A percentile compares a stretch with the other conserved stretches of the same genome.
phyloP scores from a whole-genome alignment of 2,113 vertebrate genomes.

The Pitta sordida region DNA sequence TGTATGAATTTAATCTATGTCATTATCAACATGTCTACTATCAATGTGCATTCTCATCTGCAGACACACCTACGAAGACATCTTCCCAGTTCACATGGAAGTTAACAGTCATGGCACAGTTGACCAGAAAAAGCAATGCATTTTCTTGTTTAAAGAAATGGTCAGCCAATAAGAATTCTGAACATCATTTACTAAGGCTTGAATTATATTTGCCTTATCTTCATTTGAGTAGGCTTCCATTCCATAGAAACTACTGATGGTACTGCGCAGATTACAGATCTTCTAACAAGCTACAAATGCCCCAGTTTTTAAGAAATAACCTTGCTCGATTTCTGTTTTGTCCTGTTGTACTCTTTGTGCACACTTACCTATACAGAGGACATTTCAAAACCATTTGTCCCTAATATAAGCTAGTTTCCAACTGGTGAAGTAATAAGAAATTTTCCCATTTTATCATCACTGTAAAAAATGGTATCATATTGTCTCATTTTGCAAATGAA shows the following conservation, averaged over 20 bases:
- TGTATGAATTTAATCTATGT: not conserved
- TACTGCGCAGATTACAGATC: not conserved
- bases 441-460: conserved; percentile 36
- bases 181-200: not conserved
- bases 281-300: not conserved
- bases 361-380: not conserved
- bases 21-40: not conserved
- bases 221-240: not conserved
- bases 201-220: not conserved
- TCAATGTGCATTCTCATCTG: not conserved
- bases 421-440: conserved; percentile 60
- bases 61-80: not conserved
- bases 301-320: not conserved
- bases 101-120: not conserved
- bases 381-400: conserved; percentile 45
- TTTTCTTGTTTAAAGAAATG: not conserved
- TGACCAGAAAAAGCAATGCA: not conserved
- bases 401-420: conserved; percentile 51
- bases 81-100: not conserved
- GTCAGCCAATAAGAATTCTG: not conserved
- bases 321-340: not conserved
- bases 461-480: conserved; percentile 56
- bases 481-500: conserved; percentile 66
- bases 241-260: not conserved
- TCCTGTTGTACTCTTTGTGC: conserved; percentile 32